A percentile compares a stretch with the other conserved stretches of the same genome.
Evolutionary conservation across 2,888 invertebrate species (phyloP).

Genomic region (Marasmarcha lunaedactyla): DNA sequence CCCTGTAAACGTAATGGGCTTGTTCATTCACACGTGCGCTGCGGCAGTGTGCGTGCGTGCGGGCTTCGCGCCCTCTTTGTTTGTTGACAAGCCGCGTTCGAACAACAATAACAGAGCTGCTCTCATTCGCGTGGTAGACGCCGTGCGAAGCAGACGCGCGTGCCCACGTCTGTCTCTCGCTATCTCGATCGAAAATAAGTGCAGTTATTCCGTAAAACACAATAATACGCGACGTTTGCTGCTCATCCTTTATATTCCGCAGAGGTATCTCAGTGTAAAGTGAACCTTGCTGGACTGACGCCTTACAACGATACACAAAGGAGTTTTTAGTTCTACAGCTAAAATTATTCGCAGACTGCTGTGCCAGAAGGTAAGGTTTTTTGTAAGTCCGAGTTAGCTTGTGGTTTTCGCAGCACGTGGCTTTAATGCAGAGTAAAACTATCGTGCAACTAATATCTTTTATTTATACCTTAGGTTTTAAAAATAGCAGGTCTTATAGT

Average conservation of each 20-base stretch:
- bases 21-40: slow-evolving; percentile 53
- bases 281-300: not conserved
- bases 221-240: slow-evolving; percentile 3
- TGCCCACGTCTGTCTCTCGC: slow-evolving; percentile 27
- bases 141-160: slow-evolving; percentile 33
- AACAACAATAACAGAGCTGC: slow-evolving; percentile 24
- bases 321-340: slow-evolving; percentile 31
- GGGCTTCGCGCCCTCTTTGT: slow-evolving; percentile 60
- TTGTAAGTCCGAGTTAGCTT: slow-evolving; percentile 24
- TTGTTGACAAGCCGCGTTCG: slow-evolving; percentile 57
- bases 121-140: slow-evolving; percentile 34
- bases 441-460: not conserved
- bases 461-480: slow-evolving; percentile 2
- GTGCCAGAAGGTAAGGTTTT: slow-evolving; percentile 53
- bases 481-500: no score
- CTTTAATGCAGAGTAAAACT: not conserved
- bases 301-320: no score
- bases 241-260: no score
- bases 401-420: slow-evolving; percentile 9
- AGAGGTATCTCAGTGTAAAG: no score
- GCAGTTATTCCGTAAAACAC: slow-evolving; percentile 35
- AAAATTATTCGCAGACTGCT: slow-evolving; percentile 45
- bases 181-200: slow-evolving; percentile 54
- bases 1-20: not conserved
- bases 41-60: slow-evolving; percentile 47